Conservation (phyloP, 2,797 vertebrate species). For the Geotrypetes seraphini region DNA sequence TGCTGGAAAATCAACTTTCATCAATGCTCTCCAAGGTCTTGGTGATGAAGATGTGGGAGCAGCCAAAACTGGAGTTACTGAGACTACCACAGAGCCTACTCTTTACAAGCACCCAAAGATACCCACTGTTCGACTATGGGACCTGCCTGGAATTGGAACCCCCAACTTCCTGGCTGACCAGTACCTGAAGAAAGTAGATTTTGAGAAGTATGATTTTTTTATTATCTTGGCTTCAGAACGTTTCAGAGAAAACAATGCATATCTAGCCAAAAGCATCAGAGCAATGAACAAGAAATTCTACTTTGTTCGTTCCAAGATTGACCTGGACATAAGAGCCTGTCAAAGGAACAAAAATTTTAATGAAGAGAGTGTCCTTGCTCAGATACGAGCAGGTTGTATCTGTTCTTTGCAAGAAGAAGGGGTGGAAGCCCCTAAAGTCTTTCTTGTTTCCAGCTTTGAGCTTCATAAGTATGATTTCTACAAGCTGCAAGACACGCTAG, state of each 20-base stretch:
- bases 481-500: slow-evolving; percentile 6
- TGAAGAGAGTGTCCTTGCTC: neutral
- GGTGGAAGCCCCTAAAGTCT: slow-evolving; percentile 11
- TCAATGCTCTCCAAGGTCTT: slow-evolving; percentile 21
- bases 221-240: slow-evolving; percentile 27
- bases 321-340: slow-evolving; percentile 11
- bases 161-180: slow-evolving; percentile 15
- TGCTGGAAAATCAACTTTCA: slow-evolving; percentile 28
- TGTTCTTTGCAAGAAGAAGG: neutral
- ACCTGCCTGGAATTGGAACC: slow-evolving; percentile 39
- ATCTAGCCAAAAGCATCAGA: slow-evolving; percentile 30
- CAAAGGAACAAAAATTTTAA: neutral
- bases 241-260: slow-evolving; percentile 36
- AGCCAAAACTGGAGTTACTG: neutral
- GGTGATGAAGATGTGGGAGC: neutral
- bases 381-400: slow-evolving; percentile 20
- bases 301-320: slow-evolving; percentile 46
- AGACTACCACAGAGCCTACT: neutral
- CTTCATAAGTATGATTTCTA: slow-evolving; percentile 17
- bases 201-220: slow-evolving; percentile 38
- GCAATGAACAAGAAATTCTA: slow-evolving; percentile 38
- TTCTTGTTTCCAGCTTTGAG: slow-evolving; percentile 18
- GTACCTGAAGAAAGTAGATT: slow-evolving; percentile 26
- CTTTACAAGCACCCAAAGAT: slow-evolving; percentile 24
- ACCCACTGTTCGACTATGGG: slow-evolving; percentile 34